phyloP scores from a whole-genome alignment of 2,888 invertebrate species.

The Limnephilus lunatus region DNA sequence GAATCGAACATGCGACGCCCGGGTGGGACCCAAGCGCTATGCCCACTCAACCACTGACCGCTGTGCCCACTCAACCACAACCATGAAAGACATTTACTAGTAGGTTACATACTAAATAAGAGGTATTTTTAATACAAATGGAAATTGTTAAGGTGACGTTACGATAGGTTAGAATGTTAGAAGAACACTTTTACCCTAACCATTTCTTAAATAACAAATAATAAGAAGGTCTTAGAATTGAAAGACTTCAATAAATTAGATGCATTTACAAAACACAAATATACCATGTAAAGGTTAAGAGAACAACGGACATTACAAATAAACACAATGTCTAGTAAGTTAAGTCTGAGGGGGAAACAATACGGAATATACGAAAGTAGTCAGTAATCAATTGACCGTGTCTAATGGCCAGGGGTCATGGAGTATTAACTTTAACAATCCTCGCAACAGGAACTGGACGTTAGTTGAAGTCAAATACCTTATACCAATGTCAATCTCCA shows the following conservation, averaged over 20 bases:
- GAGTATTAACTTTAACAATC: constrained; percentile 42
- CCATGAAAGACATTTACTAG: too few species aligned
- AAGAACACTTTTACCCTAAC: too few species aligned
- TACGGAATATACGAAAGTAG: constrained; percentile 22
- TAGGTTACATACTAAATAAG: background rate
- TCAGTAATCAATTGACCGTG: constrained; percentile 41
- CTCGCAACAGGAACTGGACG: background rate
- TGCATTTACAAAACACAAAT: background rate
- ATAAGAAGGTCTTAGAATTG: background rate
- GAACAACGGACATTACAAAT: background rate
- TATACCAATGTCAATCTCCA: background rate
- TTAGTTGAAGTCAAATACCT: background rate
- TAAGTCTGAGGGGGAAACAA: background rate
- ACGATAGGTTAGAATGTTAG: too few species aligned
- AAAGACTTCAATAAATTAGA: background rate
- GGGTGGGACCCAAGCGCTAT: too few species aligned
- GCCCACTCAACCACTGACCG: too few species aligned
- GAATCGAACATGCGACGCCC: too few species aligned
- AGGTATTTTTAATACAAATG: background rate
- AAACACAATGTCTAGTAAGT: constrained; percentile 35
- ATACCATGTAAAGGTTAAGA: background rate
- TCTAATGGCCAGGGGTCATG: constrained; percentile 6
- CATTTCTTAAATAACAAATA: too few species aligned
- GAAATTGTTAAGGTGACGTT: too few species aligned
- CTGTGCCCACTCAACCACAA: too few species aligned